Evolutionary conservation across 2,888 invertebrate species (phyloP), one percentile per base, ranked within the genome.

Genomic region (Idaea dimidiata): DNA sequence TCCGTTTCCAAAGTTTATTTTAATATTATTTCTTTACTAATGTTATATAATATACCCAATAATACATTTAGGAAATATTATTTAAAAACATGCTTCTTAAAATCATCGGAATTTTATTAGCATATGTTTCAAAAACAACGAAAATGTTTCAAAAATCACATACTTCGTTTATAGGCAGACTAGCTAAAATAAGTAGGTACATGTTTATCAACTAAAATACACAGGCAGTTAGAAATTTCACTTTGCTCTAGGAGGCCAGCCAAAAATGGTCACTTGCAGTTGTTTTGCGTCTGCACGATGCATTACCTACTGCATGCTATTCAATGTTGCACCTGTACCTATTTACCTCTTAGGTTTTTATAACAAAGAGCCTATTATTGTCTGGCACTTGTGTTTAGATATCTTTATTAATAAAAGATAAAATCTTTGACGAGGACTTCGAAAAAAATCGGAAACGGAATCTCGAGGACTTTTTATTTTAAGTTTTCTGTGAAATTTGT

Each of bases 271-370:
- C 43, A 43, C 43, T 43, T 43, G 2, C 10, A 4, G 16, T 56
- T 17, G 56, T 17, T 17, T 55, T 17, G 54, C 5, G 56, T 56
- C 56, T 56, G 56, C 17, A 18, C 17, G 10, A 6, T 56, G 56
- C 56, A 56, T 56, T 56, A n/a, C n/a, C n/a, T n/a, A 56, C 18
- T 17, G 56, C 17, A 18, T 56, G 18, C 56, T 18, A 56, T 18
- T 56, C 17, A 17, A 18, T 3, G 54, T 10, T 6, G 8, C 14
- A 43, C 43, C 43, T 43, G 43, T 43, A 43, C 43, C 43, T 3
- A 32, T n/a, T 24, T 24, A 24, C 7, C 43, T 43, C 43, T 43
- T 43, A 43, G 43, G 8, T 43, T 43, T 10, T 14, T 14, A 43
- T 43, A 43, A 8, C 3, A 6, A 10, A 43, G 10, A 10, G 43